These are phyloP conservation scores for Theretra japonica DNA, from an alignment of 2,888 invertebrate genomes.

Conservation along the genomic window DNA sequence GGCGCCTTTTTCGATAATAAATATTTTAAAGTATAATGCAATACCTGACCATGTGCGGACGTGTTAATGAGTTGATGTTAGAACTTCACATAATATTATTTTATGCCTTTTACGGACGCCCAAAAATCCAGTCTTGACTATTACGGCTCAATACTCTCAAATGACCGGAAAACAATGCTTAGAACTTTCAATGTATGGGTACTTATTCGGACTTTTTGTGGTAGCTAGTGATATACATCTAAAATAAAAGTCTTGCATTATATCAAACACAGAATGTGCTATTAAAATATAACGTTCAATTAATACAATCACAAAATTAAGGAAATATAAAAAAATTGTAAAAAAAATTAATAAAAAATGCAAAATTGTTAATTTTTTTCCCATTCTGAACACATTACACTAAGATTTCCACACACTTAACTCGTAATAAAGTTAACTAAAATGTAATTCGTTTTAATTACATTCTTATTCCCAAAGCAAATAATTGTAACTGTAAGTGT, in stretches of 20 bases:
- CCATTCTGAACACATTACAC: too few relatives aligned
- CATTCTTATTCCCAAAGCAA: not conserved
- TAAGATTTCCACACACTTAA: too few relatives aligned
- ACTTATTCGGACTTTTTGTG: not conserved
- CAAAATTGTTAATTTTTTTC: too few relatives aligned
- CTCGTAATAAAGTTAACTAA: too few relatives aligned
- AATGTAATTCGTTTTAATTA: not conserved
- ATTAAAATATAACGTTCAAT: too few relatives aligned
- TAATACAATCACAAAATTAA: too few relatives aligned
- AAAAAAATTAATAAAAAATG: too few relatives aligned
- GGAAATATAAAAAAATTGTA: too few relatives aligned
- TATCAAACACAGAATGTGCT: too few relatives aligned
- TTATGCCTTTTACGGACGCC: constrained; percentile 7
- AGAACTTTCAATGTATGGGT: not conserved
- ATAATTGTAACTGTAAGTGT: not conserved
- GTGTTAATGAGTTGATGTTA: constrained; percentile 18
- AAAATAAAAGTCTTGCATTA: not conserved
- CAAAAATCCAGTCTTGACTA: constrained; percentile 18
- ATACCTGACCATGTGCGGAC: constrained; percentile 6
- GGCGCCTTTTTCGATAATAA: constrained; percentile 17
- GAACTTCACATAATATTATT: constrained; percentile 20
- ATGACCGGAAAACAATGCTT: constrained; percentile 17
- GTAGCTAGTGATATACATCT: too few relatives aligned
- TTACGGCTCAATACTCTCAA: constrained; percentile 4
- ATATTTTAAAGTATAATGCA: constrained; percentile 24